Evolutionary conservation across 2,797 vertebrate genomes (phyloP).

Genomic region (Odontamblyopus rebecca): DNA sequence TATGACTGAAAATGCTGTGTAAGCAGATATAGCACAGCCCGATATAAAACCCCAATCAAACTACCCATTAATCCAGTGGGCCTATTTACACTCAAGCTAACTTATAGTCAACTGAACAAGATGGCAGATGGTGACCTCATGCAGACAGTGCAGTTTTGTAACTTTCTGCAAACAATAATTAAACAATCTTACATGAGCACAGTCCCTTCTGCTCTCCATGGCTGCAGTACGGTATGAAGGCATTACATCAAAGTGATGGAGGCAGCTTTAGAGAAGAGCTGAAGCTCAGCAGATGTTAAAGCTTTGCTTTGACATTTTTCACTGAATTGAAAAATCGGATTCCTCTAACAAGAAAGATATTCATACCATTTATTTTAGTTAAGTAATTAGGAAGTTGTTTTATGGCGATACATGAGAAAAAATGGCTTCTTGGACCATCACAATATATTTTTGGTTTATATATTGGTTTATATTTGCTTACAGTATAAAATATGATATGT

Average conservation of each 20-base stretch:
- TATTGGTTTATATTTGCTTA: no score
- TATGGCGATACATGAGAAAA: neutral
- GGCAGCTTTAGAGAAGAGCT: neutral
- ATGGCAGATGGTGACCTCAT: conserved; percentile 23
- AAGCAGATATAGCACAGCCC: conserved; percentile 47
- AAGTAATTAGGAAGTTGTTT: neutral
- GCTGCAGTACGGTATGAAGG: neutral
- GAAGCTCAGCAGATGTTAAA: conserved; percentile 35
- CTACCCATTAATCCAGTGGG: conserved; percentile 58
- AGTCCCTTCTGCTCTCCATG: neutral
- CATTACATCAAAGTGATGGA: neutral
- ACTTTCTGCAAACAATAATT: conserved; percentile 5
- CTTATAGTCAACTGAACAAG: conserved; percentile 15
- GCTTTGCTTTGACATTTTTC: conserved; percentile 30
- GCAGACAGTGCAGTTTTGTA: neutral
- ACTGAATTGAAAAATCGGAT: conserved; percentile 18
- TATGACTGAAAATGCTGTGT: conserved; percentile 64
- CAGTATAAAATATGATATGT: no score
- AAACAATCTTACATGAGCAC: neutral
- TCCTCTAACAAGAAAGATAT: conserved; percentile 4
- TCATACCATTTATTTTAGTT: neutral
- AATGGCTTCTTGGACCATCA: no score
- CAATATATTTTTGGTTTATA: no score
- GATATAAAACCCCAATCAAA: conserved; percentile 61
- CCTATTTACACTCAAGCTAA: conserved; percentile 40